These are phyloP conservation scores for Saxicola maurus DNA, from an alignment of 2,797 vertebrate species.

Conservation along the genomic window DNA sequence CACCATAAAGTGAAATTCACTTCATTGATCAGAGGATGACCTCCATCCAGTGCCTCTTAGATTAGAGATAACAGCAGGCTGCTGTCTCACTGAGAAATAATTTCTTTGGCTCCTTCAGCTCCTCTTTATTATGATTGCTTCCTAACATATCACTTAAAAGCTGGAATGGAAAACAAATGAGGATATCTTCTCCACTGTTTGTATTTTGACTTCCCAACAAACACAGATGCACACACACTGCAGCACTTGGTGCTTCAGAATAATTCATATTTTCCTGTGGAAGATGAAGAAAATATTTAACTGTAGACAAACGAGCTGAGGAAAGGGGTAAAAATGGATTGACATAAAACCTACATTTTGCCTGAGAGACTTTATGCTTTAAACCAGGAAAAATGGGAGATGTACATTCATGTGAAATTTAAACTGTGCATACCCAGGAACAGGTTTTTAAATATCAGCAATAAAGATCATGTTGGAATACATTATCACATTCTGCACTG, in stretches of 20 bases:
- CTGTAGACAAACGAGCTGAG: background rate
- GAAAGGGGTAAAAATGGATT: constrained; percentile 1
- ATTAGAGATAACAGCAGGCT: constrained; percentile 24
- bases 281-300: constrained; percentile 26
- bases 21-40: constrained; percentile 31
- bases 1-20: constrained; percentile 20
- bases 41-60: constrained; percentile 22
- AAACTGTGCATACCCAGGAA: constrained; percentile 47
- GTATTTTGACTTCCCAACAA: constrained; percentile 25
- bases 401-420: background rate
- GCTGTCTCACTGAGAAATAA: constrained; percentile 50
- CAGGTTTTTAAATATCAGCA: constrained; percentile 72
- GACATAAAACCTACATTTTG: background rate
- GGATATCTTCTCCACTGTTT: constrained; percentile 27
- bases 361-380: constrained; percentile 15
- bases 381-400: background rate
- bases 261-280: background rate
- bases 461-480: constrained; percentile 69
- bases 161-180: constrained; percentile 43
- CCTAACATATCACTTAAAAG: constrained; percentile 42
- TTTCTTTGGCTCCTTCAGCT: constrained; percentile 19
- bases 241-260: background rate
- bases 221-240: background rate
- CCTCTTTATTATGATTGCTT: constrained; percentile 53
- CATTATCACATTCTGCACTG: constrained; percentile 60